Conservation (phyloP, 2,888 invertebrate genomes). For the Campaea margaritaria region DNA sequence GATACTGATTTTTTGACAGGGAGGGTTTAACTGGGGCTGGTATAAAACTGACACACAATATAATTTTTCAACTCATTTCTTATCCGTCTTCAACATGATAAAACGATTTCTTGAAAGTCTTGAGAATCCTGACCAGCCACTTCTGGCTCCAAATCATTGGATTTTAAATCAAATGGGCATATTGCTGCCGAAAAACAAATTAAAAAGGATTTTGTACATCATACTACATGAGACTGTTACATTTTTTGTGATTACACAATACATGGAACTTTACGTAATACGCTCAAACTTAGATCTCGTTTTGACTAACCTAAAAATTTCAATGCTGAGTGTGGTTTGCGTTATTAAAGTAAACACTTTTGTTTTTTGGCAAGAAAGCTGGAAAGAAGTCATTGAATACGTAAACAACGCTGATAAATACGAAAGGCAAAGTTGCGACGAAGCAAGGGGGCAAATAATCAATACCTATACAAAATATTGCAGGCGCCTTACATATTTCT, state of each 20-base stretch:
- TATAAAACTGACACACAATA: conserved; percentile 45
- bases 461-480: conserved; percentile 68
- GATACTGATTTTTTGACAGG: conserved; percentile 14
- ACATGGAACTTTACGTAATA: conserved; percentile 67
- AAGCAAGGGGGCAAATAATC: conserved; percentile 52
- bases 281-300: conserved; percentile 66
- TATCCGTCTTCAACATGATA: conserved; percentile 25
- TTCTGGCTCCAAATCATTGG: conserved; percentile 73
- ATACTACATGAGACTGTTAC: conserved; percentile 59
- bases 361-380: conserved; percentile 64
- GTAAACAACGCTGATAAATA: conserved; percentile 66
- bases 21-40: conserved; percentile 22
- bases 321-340: conserved; percentile 73
- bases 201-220: conserved; percentile 50
- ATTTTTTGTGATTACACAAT: conserved; percentile 68
- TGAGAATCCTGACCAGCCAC: conserved; percentile 60
- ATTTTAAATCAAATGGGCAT: conserved; percentile 60
- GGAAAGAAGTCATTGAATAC: conserved; percentile 67
- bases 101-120: conserved; percentile 50
- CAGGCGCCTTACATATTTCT: conserved; percentile 63
- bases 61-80: conserved; percentile 23
- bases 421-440: conserved; percentile 60
- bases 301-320: conserved; percentile 71
- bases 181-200: conserved; percentile 59
- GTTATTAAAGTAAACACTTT: conserved; percentile 66